phyloP scores from a whole-genome alignment of 1,140 invertebrate species.

The Pristionchus pacificus region DNA sequence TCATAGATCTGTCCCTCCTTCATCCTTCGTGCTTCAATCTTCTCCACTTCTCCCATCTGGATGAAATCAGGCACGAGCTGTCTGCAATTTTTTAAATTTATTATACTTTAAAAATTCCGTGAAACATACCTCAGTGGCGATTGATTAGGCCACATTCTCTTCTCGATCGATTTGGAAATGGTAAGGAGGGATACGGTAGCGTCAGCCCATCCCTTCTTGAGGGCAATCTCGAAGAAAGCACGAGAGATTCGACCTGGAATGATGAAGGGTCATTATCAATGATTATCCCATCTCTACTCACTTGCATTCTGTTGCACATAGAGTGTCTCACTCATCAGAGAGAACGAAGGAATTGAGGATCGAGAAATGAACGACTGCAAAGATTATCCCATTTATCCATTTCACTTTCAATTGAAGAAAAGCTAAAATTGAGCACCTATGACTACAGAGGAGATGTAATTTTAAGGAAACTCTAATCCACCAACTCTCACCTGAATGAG shows the following conservation, averaged over 20 bases:
- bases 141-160: constrained; percentile 80
- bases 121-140: constrained; percentile 73
- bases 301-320: constrained; percentile 72
- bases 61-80: constrained; percentile 58
- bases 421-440: not conserved
- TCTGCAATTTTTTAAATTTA: no score
- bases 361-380: constrained; percentile 49
- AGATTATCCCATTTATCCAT: no score
- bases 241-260: constrained; percentile 72
- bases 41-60: constrained; percentile 72
- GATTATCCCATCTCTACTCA: not conserved
- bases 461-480: not conserved
- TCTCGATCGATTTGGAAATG: constrained; percentile 74
- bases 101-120: not conserved
- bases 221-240: constrained; percentile 86
- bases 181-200: constrained; percentile 74
- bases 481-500: constrained; percentile 74
- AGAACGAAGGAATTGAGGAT: constrained; percentile 40
- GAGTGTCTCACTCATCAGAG: constrained; percentile 44
- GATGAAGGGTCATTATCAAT: not conserved
- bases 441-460: not conserved
- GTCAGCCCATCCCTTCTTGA: constrained; percentile 81
- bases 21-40: constrained; percentile 74
- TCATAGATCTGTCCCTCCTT: constrained; percentile 75
- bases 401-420: no score